Percentiles rank a stretch among this genome's conserved stretches.
These are phyloP conservation scores for Nothobranchius kuhntae DNA, from an alignment of 2,113 vertebrate genomes.

Conservation along the genomic window DNA sequence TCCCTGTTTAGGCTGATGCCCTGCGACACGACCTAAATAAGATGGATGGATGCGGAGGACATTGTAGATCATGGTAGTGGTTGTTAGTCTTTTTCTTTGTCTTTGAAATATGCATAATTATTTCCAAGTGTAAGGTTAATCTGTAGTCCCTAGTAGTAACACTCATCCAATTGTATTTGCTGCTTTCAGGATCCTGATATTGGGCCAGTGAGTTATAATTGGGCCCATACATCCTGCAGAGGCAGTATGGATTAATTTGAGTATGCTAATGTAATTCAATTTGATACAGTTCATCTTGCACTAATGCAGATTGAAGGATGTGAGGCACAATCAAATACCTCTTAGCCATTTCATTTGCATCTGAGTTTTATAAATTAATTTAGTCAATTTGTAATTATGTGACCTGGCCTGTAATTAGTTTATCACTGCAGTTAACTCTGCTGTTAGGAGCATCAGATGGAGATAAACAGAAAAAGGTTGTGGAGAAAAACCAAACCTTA, in stretches of 20 bases:
- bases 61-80: conserved; percentile 4
- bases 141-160: conserved; percentile 15
- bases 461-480: conserved; percentile 29
- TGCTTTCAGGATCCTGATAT: conserved; percentile 66
- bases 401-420: conserved; percentile 82
- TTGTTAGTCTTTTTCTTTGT: conserved; percentile 19
- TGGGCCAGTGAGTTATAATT: conserved; percentile 69
- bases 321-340: conserved; percentile 80
- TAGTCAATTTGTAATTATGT: conserved; percentile 84
- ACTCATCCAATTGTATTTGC: conserved; percentile 62
- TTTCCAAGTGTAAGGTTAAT: conserved; percentile 19
- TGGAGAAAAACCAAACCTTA: conserved; percentile 33
- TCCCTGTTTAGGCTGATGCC: too few species aligned
- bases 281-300: conserved; percentile 83
- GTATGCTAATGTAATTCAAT: conserved; percentile 85
- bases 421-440: conserved; percentile 79
- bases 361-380: conserved; percentile 79
- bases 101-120: conserved; percentile 5
- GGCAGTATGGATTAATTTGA: conserved; percentile 80
- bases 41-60: background rate
- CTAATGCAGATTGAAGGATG: conserved; percentile 84
- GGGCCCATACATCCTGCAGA: conserved; percentile 70
- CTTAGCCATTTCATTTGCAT: conserved; percentile 82
- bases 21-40: too few species aligned
- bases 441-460: conserved; percentile 66